These are phyloP conservation scores for Listronotus oregonensis DNA, from an alignment of 1,140 invertebrate species.

Conservation along the genomic window DNA sequence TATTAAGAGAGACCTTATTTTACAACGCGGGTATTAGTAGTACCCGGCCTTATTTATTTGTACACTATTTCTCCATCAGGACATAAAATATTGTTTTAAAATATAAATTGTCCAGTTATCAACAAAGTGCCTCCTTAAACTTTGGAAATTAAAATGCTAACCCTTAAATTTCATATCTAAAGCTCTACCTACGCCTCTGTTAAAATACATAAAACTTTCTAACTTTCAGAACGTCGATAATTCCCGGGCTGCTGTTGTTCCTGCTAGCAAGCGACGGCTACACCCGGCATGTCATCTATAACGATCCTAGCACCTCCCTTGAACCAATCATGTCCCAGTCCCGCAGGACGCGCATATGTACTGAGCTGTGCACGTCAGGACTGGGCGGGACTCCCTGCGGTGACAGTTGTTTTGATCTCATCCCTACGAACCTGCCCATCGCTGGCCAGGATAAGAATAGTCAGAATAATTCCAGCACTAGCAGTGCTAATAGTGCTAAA, in stretches of 20 bases:
- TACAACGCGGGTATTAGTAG: too few relatives aligned
- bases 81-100: too few relatives aligned
- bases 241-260: slow-evolving; percentile 44
- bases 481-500: slow-evolving; percentile 5
- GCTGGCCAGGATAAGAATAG: slow-evolving; percentile 18
- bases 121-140: too few relatives aligned
- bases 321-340: slow-evolving; percentile 48
- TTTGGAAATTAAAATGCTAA: too few relatives aligned
- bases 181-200: slow-evolving; percentile 1
- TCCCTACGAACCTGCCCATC: slow-evolving; percentile 43
- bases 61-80: too few relatives aligned
- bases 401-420: slow-evolving; percentile 49
- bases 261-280: slow-evolving; percentile 39
- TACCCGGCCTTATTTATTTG: too few relatives aligned
- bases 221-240: slow-evolving; percentile 45
- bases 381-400: slow-evolving; percentile 56
- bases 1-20: too few relatives aligned
- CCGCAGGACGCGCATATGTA: slow-evolving; percentile 52
- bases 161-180: too few relatives aligned
- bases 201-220: slow-evolving; percentile 13
- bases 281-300: slow-evolving; percentile 24
- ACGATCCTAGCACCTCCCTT: slow-evolving; percentile 33
- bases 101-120: too few relatives aligned
- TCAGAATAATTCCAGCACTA: slow-evolving; percentile 13
- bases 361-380: slow-evolving; percentile 54